These are phyloP conservation scores for Neomicropteryx cornuta DNA, from an alignment of 1,140 invertebrate species.

Conservation along the genomic window DNA sequence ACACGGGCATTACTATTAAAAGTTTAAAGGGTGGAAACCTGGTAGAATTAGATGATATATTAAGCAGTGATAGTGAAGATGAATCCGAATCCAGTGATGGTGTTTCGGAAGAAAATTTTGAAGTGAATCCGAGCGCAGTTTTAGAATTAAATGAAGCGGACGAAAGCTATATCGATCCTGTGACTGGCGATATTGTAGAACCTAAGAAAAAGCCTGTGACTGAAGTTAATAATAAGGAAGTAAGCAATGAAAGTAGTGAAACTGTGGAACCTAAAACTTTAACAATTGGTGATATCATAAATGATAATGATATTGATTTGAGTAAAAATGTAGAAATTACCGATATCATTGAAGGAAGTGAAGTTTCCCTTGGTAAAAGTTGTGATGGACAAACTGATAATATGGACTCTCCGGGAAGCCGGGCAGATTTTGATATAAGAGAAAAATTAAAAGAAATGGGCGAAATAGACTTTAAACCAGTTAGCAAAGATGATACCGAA, in stretches of 20 bases:
- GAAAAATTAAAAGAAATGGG: conserved; percentile 48
- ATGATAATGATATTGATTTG: conserved; percentile 33
- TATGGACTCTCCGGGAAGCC: conserved; percentile 18
- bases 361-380: conserved; percentile 29
- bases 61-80: conserved; percentile 27
- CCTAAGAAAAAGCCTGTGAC: conserved; percentile 16
- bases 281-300: conserved; percentile 36
- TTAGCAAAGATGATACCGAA: conserved; percentile 18
- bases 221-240: too few relatives aligned
- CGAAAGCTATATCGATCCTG: conserved; percentile 40
- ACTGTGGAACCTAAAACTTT: conserved; percentile 35
- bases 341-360: conserved; percentile 30
- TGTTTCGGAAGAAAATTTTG: conserved; percentile 36
- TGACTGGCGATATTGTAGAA: conserved; percentile 35
- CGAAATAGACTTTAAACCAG: conserved; percentile 36
- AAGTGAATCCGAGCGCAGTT: conserved; percentile 33
- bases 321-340: conserved; percentile 37
- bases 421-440: conserved; percentile 37
- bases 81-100: conserved; percentile 31
- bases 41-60: conserved; percentile 37
- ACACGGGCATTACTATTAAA: conserved; percentile 37
- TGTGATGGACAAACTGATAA: not conserved
- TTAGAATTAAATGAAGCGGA: conserved; percentile 34
- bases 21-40: conserved; percentile 37
- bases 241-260: too few relatives aligned